Evolutionary conservation across 2,113 vertebrate genomes (phyloP), one percentile per base, ranked within the genome.

Genomic region (Potamarius usumacintae): DNA sequence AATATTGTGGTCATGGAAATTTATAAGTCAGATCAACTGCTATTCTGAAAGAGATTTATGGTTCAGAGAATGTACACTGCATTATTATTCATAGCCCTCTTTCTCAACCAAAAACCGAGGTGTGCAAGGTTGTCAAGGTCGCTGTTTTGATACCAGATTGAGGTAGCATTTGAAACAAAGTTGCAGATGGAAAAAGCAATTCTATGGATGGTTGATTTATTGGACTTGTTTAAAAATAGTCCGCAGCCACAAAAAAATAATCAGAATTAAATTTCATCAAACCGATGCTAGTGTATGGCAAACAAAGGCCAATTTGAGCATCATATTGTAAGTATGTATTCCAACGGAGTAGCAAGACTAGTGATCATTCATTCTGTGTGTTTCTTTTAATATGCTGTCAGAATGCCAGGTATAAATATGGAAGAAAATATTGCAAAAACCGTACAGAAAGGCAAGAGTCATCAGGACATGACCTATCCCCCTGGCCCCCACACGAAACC

Each of bases 81-180:
- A 83, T 86, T 89, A 52, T 10, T 79, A n/a, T 55, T 71, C 34
- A 71, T 67, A 52, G n/a, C 53, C 42, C 57, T 78, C n/a, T 76
- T n/a, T 25, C 84, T 42, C 17, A 69, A 9, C 62, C 3, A n/a
- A 69, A 69, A 69, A 69, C 5, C 14, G 63, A 69, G 67, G 5
- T 71, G 67, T 34, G 27, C 0, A 69, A 5, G 27, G 65, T 65
- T 65, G 22, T 27, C 65, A 71, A 30, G n/a, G 63, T 67, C 5
- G 10, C 25, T 4, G 63, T 17, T 71, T 71, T 34, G 17, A 34
- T 8, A 34, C 30, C 71, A 74, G 5, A 74, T 74, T 48, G 17
- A 4, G 12, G 27, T 69, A 30, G 67, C 15, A 34, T 30, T 6
- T 17, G 12, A 7, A 25, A 20, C 63, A 12, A 67, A 27, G 65